phyloP scores from a whole-genome alignment of 2,113 vertebrate genomes.

The Lophius piscatorius region DNA sequence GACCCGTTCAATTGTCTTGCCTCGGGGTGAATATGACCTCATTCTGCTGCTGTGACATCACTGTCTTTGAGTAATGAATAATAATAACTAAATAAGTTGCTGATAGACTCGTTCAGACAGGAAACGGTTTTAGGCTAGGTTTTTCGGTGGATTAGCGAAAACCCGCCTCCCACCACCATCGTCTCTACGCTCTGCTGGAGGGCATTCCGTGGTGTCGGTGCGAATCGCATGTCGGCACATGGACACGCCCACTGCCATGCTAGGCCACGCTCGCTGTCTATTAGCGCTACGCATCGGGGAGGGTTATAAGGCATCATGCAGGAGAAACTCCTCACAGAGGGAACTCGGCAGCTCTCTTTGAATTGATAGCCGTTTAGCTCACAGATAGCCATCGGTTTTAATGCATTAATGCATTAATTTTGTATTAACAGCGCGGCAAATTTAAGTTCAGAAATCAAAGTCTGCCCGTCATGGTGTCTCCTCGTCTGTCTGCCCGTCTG shows the following conservation, averaged over 20 bases:
- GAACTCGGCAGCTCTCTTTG: constrained; percentile 78
- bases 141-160: constrained; percentile 27
- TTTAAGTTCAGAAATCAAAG: constrained; percentile 79
- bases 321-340: constrained; percentile 75
- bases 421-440: constrained; percentile 82
- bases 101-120: constrained; percentile 59
- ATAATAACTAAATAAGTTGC: too few species aligned
- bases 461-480: constrained; percentile 69
- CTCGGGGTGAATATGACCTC: constrained; percentile 70
- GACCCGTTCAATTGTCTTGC: constrained; percentile 64
- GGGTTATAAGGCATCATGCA: constrained; percentile 81
- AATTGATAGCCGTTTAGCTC: constrained; percentile 83
- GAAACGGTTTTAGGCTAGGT: constrained; percentile 21
- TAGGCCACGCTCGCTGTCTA: too few species aligned
- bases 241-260: too few species aligned
- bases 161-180: constrained; percentile 3
- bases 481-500: constrained; percentile 9
- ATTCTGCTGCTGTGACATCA: constrained; percentile 74
- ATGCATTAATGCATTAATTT: constrained; percentile 84
- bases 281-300: constrained; percentile 67
- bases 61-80: constrained; percentile 52
- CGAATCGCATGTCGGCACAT: too few species aligned
- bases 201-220: too few species aligned
- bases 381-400: constrained; percentile 81
- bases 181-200: too few species aligned